Conservation (phyloP, 1,140 invertebrate species). For the Riptortus pedestris region DNA sequence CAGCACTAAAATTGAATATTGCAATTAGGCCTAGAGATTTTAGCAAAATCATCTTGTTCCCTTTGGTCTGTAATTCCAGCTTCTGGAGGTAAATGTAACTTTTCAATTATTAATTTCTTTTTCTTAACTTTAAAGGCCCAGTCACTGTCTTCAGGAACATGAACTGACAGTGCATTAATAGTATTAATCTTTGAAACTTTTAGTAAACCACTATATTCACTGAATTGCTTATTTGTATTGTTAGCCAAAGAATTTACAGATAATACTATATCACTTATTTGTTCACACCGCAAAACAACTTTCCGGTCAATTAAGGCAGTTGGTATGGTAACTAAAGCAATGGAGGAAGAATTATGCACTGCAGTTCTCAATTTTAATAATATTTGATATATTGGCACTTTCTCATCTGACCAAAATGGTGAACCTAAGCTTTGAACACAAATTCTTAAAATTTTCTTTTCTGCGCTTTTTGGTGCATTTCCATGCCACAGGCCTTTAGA, state of each 20-base stretch:
- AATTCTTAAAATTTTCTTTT: constrained; percentile 1
- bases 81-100: constrained; percentile 1
- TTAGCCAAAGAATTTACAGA: not conserved
- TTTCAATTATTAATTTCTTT: constrained; percentile 11
- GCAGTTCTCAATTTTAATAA: not conserved
- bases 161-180: not conserved
- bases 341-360: not conserved
- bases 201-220: not conserved
- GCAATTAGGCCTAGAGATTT: not conserved
- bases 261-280: constrained; percentile 1
- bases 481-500: not conserved
- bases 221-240: not conserved
- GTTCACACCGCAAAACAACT: not conserved
- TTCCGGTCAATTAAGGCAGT: not conserved
- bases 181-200: not conserved
- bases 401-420: not conserved
- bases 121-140: constrained; percentile 3
- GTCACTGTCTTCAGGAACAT: constrained; percentile 1
- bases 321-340: constrained; percentile 1
- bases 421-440: not conserved
- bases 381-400: not conserved
- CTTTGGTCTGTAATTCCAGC: not conserved
- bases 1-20: not conserved
- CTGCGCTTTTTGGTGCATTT: not conserved
- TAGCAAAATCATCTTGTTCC: constrained; percentile 1